Evolutionary conservation across 2,113 vertebrate genomes (phyloP).

Genomic region (Nycticorax nycticorax): DNA sequence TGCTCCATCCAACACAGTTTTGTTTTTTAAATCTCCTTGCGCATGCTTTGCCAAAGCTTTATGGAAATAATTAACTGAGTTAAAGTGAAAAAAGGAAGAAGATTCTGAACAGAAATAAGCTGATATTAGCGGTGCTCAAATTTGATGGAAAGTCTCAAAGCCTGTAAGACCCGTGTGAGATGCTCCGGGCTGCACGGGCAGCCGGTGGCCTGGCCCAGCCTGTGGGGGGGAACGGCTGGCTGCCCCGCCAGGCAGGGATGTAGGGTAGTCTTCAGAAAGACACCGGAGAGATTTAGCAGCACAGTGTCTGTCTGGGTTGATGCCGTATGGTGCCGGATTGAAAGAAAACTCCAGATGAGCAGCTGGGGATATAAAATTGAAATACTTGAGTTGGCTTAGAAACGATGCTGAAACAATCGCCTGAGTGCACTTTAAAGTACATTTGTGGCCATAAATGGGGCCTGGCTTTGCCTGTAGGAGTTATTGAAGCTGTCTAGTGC

Average conservation of each 20-base stretch:
- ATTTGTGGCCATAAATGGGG: neutral
- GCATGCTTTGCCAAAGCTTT: neutral
- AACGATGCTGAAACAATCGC: rapidly evolving
- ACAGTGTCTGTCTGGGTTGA: neutral
- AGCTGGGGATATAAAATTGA: neutral
- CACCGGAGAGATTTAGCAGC: neutral
- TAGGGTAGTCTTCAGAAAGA: neutral
- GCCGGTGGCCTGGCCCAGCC: neutral
- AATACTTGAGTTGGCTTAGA: neutral
- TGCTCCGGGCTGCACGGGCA: rapidly evolving
- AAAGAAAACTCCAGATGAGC: neutral
- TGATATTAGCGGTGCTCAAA: neutral
- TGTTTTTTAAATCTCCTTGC: neutral
- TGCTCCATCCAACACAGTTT: neutral
- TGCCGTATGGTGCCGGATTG: neutral
- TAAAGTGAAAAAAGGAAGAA: neutral
- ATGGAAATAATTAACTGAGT: neutral
- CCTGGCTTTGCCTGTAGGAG: neutral
- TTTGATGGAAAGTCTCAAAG: neutral
- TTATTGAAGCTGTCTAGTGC: neutral
- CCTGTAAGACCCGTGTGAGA: neutral
- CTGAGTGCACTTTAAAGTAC: neutral
- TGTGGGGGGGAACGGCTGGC: rapidly evolving
- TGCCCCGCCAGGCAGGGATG: neutral
- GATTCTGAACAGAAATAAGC: neutral